A percentile compares a stretch with the other conserved stretches of the same genome.
Evolutionary conservation across 2,888 invertebrate species (phyloP).

Genomic region (Cosmopolites sordidus): DNA sequence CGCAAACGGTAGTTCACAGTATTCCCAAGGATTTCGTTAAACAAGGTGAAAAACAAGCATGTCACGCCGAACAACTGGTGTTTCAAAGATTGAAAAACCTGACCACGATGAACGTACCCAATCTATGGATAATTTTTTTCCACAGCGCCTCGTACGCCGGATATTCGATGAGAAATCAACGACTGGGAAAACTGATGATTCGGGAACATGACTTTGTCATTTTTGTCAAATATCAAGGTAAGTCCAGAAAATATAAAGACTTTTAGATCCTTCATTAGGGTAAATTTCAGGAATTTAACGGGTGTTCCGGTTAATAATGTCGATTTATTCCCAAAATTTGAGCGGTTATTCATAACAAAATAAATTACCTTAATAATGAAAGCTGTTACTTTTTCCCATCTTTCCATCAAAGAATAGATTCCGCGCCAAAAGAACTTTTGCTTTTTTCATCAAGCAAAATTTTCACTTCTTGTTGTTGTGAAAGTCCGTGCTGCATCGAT

Average conservation of each 20-base stretch:
- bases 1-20: constrained; percentile 35
- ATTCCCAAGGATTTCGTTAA: constrained; percentile 39
- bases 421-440: too few species aligned
- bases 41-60: constrained; percentile 40
- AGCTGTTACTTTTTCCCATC: too few species aligned
- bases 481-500: too few species aligned
- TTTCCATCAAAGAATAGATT: too few species aligned
- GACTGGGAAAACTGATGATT: constrained; percentile 43
- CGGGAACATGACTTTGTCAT: constrained; percentile 45
- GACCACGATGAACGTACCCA: constrained; percentile 16
- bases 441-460: too few species aligned
- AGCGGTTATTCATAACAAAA: too few species aligned
- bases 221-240: constrained; percentile 40
- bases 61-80: constrained; percentile 38
- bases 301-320: too few species aligned
- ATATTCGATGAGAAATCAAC: constrained; percentile 40
- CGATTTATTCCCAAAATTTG: too few species aligned
- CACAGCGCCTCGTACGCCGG: constrained; percentile 44
- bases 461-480: too few species aligned
- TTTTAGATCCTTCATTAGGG: constrained; percentile 3
- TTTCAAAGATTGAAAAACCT: constrained; percentile 36
- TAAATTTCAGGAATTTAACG: too few species aligned
- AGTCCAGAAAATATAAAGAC: constrained; percentile 9
- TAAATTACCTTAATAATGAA: too few species aligned
- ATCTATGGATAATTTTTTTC: constrained; percentile 42